Evolutionary conservation across 2,797 vertebrate genomes (phyloP).

Genomic region (Danio aesculapii): DNA sequence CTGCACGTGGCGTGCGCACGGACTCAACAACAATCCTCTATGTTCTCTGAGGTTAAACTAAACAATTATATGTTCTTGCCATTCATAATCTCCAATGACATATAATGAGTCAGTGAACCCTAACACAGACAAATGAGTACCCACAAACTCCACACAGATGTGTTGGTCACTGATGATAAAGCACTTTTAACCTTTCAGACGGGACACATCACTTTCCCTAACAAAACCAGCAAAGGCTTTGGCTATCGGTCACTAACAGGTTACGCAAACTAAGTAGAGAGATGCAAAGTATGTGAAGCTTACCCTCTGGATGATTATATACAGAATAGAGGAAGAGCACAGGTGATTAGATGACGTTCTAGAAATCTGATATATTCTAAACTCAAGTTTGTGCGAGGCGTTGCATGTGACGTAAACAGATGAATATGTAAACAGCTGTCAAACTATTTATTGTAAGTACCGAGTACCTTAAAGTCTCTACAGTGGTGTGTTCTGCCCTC

Average conservation of each 20-base stretch:
- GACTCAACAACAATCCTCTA: not conserved
- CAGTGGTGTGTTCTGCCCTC: slow-evolving; percentile 45
- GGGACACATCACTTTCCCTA: slow-evolving; percentile 30
- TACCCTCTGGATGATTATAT: not conserved
- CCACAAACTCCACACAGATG: slow-evolving; percentile 9
- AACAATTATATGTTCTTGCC: not conserved
- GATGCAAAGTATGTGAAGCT: slow-evolving; percentile 52
- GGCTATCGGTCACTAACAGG: slow-evolving; percentile 53
- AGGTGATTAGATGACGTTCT: not conserved
- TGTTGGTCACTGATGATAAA: slow-evolving; percentile 40
- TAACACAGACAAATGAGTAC: slow-evolving; percentile 33
- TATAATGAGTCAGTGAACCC: slow-evolving; percentile 28
- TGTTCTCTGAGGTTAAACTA: not conserved
- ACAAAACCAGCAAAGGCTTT: slow-evolving; percentile 25
- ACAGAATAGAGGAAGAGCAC: not conserved
- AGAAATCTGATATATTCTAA: not conserved
- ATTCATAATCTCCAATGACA: slow-evolving; percentile 21
- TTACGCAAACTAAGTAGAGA: slow-evolving; percentile 44
- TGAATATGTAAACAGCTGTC: no score
- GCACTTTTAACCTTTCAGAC: slow-evolving; percentile 52
- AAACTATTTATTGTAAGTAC: not conserved
- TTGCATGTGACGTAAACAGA: no score
- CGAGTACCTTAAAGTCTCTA: not conserved
- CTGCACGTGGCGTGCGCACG: not conserved
- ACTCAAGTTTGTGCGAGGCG: no score